Evolutionary conservation across 2,797 vertebrate species (phyloP), one percentile per base, ranked within the genome.

Genomic region (Channallabes apus): DNA sequence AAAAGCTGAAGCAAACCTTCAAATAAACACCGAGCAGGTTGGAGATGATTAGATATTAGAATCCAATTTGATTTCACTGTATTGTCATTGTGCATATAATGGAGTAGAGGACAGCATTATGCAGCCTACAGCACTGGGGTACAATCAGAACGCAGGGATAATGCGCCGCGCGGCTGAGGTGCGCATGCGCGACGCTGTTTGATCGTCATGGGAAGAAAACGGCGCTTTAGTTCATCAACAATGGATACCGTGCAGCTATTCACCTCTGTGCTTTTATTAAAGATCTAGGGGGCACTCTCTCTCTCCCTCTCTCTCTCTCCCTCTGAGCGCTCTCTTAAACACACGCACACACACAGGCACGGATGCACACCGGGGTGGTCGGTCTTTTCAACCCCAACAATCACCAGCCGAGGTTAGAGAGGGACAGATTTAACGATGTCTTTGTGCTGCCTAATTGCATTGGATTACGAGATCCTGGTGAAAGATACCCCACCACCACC

Each of bases 391-490:
- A 92, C 91, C 91, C 90, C 91, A 92, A 93, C 94, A 94, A 93
- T 93, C 92, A 91, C 90, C 91, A 90, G 91, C 92, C 91, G 92
- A 92, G 91, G 93, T 90, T 91, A 90, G 89, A 86, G 87, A 92
- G 91, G 93, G 94, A 93, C 94, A 96, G 96, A 96, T 96, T 97
- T 97, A 98, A 97, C 95, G 95, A 96, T 96, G 91, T 94, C 96
- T 97, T 97, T 97, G 94, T 97, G 94, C 95, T 94, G 96, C 93
- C 96, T 97, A 98, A 97, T 97, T 98, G 96, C 95, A 95, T 96
- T 96, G 96, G 95, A 97, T 96, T 97, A 96, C 95, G 94, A 96
- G 96, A 96, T 94, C 94, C 95, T 95, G 94, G 93, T 94, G 96
- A 96, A 96, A 96, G 95, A 80, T 80, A 80, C 41, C 62, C 62